Conservation (phyloP, 2,888 invertebrate genomes). For the Prenolepis imparis region DNA sequence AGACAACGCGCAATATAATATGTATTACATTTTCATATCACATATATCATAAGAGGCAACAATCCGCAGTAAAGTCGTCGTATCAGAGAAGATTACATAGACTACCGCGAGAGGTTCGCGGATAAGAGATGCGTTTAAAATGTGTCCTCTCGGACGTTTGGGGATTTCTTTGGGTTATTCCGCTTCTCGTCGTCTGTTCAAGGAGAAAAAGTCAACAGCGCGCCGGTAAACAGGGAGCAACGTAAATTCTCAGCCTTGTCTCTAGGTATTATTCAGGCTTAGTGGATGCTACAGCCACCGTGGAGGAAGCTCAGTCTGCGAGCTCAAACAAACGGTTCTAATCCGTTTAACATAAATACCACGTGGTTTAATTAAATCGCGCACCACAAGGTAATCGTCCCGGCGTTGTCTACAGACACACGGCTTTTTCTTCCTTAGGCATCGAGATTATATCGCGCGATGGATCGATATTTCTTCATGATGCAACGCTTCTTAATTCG, state of each 20-base stretch:
- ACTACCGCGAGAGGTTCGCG: conserved; percentile 26
- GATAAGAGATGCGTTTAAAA: conserved; percentile 38
- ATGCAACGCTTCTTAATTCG: conserved; percentile 23
- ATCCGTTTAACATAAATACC: conserved; percentile 81
- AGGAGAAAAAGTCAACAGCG: conserved; percentile 75
- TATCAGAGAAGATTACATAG: conserved; percentile 48
- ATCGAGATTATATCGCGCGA: conserved; percentile 37
- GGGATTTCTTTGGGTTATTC: conserved; percentile 61
- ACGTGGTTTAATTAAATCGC: conserved; percentile 78
- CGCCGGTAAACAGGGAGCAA: conserved; percentile 69
- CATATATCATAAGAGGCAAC: conserved; percentile 13
- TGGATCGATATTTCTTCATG: conserved; percentile 33
- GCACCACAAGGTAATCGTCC: conserved; percentile 59
- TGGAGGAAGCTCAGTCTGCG: conserved; percentile 65
- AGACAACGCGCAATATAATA: conserved; percentile 10
- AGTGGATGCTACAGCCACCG: conserved; percentile 68
- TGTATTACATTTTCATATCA: background rate
- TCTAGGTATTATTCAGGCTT: conserved; percentile 79
- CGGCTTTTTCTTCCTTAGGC: conserved; percentile 38
- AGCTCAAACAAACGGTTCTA: conserved; percentile 80
- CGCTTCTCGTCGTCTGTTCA: conserved; percentile 31
- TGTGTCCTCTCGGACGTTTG: conserved; percentile 43
- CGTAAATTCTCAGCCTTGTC: conserved; percentile 76
- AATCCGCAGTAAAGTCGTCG: conserved; percentile 37
- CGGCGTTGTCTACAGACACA: conserved; percentile 24